A percentile compares a stretch with the other conserved stretches of the same genome.
These are phyloP conservation scores for Platycnemis pennipes DNA, from an alignment of 2,888 invertebrate species.

Conservation along the genomic window DNA sequence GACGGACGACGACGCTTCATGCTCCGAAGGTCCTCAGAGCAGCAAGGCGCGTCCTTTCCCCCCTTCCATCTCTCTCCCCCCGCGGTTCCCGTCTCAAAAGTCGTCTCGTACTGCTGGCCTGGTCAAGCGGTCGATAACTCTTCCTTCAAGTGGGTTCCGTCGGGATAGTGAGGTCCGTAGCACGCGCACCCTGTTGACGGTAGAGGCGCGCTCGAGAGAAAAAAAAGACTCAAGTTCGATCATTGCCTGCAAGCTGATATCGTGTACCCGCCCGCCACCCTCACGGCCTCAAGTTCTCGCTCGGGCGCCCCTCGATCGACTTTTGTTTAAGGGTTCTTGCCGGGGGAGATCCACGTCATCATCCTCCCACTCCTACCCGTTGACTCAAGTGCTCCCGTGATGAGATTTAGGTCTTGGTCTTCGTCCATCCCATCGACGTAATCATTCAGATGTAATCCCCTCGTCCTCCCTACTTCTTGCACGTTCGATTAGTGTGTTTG, in stretches of 20 bases:
- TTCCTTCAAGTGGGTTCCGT: not conserved
- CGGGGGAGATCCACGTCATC: not conserved
- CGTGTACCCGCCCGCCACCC: not conserved
- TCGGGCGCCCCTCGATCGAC: no score
- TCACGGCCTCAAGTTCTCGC: not conserved
- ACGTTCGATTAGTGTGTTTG: no score
- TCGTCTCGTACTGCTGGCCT: not conserved
- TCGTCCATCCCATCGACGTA: no score
- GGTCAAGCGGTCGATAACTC: slow-evolving; percentile 1
- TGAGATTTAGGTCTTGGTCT: not conserved
- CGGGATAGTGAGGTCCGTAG: not conserved
- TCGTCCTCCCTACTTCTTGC: no score
- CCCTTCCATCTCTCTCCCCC: not conserved
- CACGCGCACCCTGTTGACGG: not conserved
- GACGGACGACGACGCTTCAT: not conserved
- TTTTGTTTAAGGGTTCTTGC: not conserved
- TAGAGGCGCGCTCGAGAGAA: not conserved
- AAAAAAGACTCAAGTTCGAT: not conserved
- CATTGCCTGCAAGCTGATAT: not conserved
- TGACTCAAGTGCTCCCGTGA: not conserved
- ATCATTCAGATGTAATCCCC: no score
- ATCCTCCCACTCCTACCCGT: not conserved
- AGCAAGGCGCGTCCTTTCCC: not conserved
- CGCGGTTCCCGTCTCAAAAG: not conserved
- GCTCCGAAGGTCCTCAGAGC: not conserved